Evolutionary conservation across 2,113 vertebrate species (phyloP).

Genomic region (Mustela lutreola): DNA sequence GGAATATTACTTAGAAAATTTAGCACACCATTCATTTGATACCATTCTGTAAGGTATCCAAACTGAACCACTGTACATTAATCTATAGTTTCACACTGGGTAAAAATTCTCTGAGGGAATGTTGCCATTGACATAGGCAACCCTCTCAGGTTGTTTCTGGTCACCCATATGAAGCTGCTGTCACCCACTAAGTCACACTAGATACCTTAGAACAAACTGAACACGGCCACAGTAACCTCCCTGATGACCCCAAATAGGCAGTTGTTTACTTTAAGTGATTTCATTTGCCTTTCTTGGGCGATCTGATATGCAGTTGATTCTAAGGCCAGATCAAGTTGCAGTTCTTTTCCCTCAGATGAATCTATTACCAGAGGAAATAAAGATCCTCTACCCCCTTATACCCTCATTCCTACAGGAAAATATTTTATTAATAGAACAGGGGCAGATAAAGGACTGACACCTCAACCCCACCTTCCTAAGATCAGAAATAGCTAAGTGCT

Average conservation of each 20-base stretch:
- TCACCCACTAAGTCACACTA: background rate
- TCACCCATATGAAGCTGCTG: slow-evolving; percentile 17
- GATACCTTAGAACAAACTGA: slow-evolving; percentile 23
- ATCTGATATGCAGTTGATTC: background rate
- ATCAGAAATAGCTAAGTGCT: background rate
- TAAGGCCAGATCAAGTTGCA: background rate
- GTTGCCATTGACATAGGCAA: background rate
- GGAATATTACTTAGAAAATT: slow-evolving; percentile 72
- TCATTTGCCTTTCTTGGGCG: slow-evolving; percentile 35
- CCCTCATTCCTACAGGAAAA: background rate
- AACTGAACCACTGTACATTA: slow-evolving; percentile 23
- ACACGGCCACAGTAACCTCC: background rate
- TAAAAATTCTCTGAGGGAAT: background rate
- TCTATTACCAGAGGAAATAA: slow-evolving; percentile 3
- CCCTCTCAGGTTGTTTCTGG: background rate
- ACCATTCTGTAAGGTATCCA: slow-evolving; percentile 56
- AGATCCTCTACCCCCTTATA: background rate
- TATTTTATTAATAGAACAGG: background rate
- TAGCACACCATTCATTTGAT: slow-evolving; percentile 23
- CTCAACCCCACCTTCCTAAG: background rate
- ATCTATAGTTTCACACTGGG: slow-evolving; percentile 44
- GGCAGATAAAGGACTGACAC: background rate
- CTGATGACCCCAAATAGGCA: background rate
- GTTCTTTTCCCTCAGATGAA: background rate
- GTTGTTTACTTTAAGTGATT: background rate